phyloP scores from a whole-genome alignment of 2,888 invertebrate species.

The Crossocerus cetratus region DNA sequence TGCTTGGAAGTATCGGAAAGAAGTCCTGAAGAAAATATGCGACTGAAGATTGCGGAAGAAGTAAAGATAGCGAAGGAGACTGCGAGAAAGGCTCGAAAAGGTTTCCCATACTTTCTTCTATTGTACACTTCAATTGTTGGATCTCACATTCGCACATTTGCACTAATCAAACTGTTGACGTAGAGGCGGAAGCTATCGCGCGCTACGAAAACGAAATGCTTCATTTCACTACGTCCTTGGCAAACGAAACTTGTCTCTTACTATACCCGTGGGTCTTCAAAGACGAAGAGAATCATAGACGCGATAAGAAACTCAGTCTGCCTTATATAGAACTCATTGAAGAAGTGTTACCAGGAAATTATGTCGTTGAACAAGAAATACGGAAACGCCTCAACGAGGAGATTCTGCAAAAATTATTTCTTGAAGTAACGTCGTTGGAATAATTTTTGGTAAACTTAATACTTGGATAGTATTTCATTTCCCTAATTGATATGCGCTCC shows the following conservation, averaged over 20 bases:
- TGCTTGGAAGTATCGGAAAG: constrained; percentile 73
- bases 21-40: constrained; percentile 78
- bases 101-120: constrained; percentile 41
- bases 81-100: constrained; percentile 68
- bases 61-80: constrained; percentile 67
- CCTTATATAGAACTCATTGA: constrained; percentile 70
- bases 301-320: constrained; percentile 70
- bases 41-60: constrained; percentile 66
- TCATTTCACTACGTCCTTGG: constrained; percentile 65
- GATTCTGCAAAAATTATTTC: constrained; percentile 62
- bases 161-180: neutral
- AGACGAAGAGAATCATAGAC: constrained; percentile 72
- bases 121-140: neutral
- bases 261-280: constrained; percentile 74
- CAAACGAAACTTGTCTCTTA: constrained; percentile 67
- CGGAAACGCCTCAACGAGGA: constrained; percentile 66
- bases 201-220: constrained; percentile 71
- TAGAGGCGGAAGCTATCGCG: constrained; percentile 68
- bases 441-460: neutral
- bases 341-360: constrained; percentile 67
- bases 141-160: neutral
- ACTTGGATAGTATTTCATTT: neutral
- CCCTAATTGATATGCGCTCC: neutral
- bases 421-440: constrained; percentile 58
- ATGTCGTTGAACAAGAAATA: constrained; percentile 67